Conservation (phyloP, 37 sponge, comb jelly and placozoan species). For the Spongilla lacustris region DNA sequence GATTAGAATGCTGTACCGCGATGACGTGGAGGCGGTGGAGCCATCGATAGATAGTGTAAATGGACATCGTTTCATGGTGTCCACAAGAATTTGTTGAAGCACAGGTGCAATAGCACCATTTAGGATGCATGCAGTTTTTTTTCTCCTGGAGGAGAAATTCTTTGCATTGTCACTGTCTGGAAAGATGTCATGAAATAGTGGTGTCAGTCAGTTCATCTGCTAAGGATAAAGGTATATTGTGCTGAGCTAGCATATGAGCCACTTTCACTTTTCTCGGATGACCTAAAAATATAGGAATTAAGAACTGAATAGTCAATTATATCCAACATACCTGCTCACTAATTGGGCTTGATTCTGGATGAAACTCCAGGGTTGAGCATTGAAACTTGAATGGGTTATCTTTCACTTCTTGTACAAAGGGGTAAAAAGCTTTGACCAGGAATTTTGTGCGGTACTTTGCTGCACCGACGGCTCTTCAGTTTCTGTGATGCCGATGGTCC, state of each 20-base stretch:
- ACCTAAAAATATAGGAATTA: constrained; percentile 8
- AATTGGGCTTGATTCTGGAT: not conserved
- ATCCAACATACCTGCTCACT: constrained; percentile 18
- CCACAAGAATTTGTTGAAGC: constrained; percentile 23
- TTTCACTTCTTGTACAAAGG: constrained; percentile 11
- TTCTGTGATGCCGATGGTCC: no score
- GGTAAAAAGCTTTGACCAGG: constrained; percentile 3
- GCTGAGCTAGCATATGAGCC: constrained; percentile 31
- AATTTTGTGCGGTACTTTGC: constrained; percentile 15
- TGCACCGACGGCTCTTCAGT: not conserved
- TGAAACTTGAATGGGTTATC: constrained; percentile 16
- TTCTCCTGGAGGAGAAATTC: constrained; percentile 33
- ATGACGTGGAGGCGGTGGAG: no score
- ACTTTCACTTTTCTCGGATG: constrained; percentile 48
- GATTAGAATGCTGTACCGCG: no score
- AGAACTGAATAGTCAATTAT: not conserved
- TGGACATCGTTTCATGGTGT: constrained; percentile 25
- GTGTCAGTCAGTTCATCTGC: constrained; percentile 44
- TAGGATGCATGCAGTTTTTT: constrained; percentile 53
- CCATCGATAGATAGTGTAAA: constrained; percentile 43
- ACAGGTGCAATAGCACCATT: constrained; percentile 47
- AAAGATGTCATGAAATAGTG: constrained; percentile 31
- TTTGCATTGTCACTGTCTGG: constrained; percentile 57
- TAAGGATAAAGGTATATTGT: constrained; percentile 42
- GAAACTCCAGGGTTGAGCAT: not conserved